Base-by-base conservation (phyloP, 92 coral and sea anemone species). In the Zoanthus sociatus region DNA sequence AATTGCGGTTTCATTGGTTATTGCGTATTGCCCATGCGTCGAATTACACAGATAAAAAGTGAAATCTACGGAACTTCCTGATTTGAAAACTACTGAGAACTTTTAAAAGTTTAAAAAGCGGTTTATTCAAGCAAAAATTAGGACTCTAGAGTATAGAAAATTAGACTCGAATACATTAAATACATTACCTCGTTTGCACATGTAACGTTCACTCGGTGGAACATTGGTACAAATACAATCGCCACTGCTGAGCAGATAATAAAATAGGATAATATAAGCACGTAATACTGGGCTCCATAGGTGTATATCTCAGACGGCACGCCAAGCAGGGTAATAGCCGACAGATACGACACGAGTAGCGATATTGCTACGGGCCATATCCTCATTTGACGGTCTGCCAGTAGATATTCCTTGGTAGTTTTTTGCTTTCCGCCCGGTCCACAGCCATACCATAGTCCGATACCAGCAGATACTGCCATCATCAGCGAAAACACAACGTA, bases 291-390 rank as follows among this genome's bases (percentile, higher is more conserved):
- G 0, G 96, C 98, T 21, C 98, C 98, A 71, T 94, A 94, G n/a
- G 98, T 94, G 91, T 90, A 94, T 47, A 94, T 93, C 94, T 94
- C 96, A 42, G 96, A 93, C 50, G 98, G 98, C 14, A 94, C 98
- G 11, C 98, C 98, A n/a, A 94, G 94, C 7, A 94, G 93, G 4
- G 98, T 94, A 55, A 94, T 94, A 54, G 98, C 98, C 13, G 98
- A 94, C 10, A 94, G 94, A 54, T 93, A 94, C 7, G 98, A 93
- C 82, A 91, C 98, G 1, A 94, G 94, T 7, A 94, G 88, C 0
- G 98, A 94, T 13, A 94, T 89, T 31, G 98, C 98, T 3, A 94
- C 95, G 1, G 98, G 98, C 68, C 91, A 58, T n/a, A 87, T 76
- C 11, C 77, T 84, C 98, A 94, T 94, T 73, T 89, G 84, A 13